Evolutionary conservation across 2,888 invertebrate genomes (phyloP), one percentile per base, ranked within the genome.

Genomic region (Oxystoma pomonae): DNA sequence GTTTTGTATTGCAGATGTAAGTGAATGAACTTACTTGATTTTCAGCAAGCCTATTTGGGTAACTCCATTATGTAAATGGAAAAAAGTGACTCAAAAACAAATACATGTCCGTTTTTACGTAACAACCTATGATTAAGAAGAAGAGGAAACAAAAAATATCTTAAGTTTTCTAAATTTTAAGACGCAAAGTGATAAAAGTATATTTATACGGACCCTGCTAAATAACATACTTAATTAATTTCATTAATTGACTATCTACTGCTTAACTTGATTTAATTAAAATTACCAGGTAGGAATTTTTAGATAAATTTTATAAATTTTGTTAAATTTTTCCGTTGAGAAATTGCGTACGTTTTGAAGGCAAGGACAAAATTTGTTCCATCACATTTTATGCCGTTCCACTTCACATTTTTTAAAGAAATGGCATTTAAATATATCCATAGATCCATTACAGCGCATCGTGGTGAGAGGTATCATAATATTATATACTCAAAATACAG

Each of bases 151-250:
- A 35, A 35, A 17, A 53, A 66, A 64, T 60, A 57, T 70, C 71
- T 72, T 73, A 74, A 73, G 74, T 73, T 74, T 69, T 73, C 74
- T 74, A 74, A 70, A 67, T 69, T 71, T 73, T 73, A 67, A 73
- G 73, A 74, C 71, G 72, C 72, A 77, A 77, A 75, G 76, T 78
- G 77, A 78, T 78, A 77, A n/a, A 73, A 71, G 73, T 75, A 75
- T 75, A 76, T 75, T 76, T 76, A 76, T 74, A 76, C 74, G 70
- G 73, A 74, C 73, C 74, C 74, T 71, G 74, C 74, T 75, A 74
- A 67, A 67, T 3, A 68, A 65, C 60, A 65, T 65, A 65, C 58
- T 66, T 67, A 18, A n/a, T n/a, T 20, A 55, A 55, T 55, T 55
- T 18, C 12, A 55, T 20, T 55, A 20, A n/a, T 1, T 57, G 20